phyloP scores from a whole-genome alignment of 2,888 invertebrate genomes.

The Aricia artaxerxes region DNA sequence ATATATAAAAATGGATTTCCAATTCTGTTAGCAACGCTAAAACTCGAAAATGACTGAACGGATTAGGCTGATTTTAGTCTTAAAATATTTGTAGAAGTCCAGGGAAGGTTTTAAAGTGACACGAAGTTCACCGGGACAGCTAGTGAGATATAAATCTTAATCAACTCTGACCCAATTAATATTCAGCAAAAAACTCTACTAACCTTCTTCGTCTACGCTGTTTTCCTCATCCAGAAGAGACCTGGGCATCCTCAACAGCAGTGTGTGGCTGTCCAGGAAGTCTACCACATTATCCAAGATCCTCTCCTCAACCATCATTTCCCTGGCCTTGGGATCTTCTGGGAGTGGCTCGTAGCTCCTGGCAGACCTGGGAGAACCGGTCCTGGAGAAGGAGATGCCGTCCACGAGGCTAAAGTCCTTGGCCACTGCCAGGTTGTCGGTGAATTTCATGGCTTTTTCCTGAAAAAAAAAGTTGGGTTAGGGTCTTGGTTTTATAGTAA shows the following conservation, averaged over 20 bases:
- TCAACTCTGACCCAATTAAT: background rate
- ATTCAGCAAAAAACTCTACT: background rate
- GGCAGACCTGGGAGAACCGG: slow-evolving; percentile 68
- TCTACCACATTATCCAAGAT: slow-evolving; percentile 73
- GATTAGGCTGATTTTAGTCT: too few species aligned
- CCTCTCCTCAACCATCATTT: slow-evolving; percentile 67
- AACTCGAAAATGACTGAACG: too few species aligned
- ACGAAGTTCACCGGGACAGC: too few species aligned
- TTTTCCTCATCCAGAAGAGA: slow-evolving; percentile 67
- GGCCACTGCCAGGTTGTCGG: slow-evolving; percentile 69
- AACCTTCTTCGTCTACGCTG: slow-evolving; percentile 73
- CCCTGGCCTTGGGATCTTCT: slow-evolving; percentile 68
- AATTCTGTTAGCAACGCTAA: too few species aligned
- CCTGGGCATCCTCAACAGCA: slow-evolving; percentile 73
- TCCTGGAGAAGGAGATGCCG: slow-evolving; percentile 67
- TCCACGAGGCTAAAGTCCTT: slow-evolving; percentile 67
- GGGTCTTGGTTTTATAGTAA: background rate
- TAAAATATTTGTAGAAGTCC: too few species aligned
- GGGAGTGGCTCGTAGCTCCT: slow-evolving; percentile 70
- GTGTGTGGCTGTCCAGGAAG: slow-evolving; percentile 68
- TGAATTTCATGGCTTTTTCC: slow-evolving; percentile 75
- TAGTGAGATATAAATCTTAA: too few species aligned
- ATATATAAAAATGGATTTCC: too few species aligned
- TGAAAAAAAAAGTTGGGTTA: slow-evolving; percentile 46
- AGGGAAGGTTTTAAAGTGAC: too few species aligned